Conservation (phyloP, 2,888 invertebrate genomes). For the Platycheirus rosarum region DNA sequence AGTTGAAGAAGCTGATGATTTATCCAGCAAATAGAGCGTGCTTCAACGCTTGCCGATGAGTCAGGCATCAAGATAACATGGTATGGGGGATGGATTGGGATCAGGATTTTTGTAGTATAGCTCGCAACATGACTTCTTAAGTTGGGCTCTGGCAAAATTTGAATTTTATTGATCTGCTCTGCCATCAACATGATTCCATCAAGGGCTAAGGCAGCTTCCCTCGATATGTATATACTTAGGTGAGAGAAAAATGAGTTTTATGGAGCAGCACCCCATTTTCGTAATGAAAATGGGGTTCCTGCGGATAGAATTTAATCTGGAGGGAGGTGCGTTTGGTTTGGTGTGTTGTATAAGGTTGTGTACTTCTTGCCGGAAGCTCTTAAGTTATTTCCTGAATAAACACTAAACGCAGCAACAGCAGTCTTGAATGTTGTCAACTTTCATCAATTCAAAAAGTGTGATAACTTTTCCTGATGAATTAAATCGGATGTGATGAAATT, state of each 20-base stretch:
- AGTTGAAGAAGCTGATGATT: conserved; percentile 70
- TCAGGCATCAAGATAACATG: not conserved
- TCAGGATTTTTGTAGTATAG: conserved; percentile 57
- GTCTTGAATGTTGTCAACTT: conserved; percentile 64
- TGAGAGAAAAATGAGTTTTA: conserved; percentile 66
- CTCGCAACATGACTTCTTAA: conserved; percentile 68
- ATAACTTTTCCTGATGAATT: conserved; percentile 59
- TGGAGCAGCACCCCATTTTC: conserved; percentile 71
- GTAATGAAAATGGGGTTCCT: conserved; percentile 65
- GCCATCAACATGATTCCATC: conserved; percentile 49
- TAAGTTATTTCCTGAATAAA: conserved; percentile 56
- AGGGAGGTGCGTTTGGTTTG: not conserved
- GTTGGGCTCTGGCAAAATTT: conserved; percentile 68
- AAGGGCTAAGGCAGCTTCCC: conserved; percentile 30
- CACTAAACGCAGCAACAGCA: conserved; percentile 46
- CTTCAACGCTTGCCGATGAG: conserved; percentile 30
- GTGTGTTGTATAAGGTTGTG: not conserved
- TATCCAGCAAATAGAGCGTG: conserved; percentile 73
- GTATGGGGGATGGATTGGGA: conserved; percentile 11
- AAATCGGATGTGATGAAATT: conserved; percentile 59
- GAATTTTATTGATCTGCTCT: conserved; percentile 73
- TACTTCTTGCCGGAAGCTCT: conserved; percentile 6
- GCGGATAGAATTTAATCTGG: not conserved
- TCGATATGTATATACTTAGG: not conserved
- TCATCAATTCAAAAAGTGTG: conserved; percentile 49